Evolutionary conservation across 2,888 invertebrate genomes (phyloP).

Genomic region (Trachelus stipa): DNA sequence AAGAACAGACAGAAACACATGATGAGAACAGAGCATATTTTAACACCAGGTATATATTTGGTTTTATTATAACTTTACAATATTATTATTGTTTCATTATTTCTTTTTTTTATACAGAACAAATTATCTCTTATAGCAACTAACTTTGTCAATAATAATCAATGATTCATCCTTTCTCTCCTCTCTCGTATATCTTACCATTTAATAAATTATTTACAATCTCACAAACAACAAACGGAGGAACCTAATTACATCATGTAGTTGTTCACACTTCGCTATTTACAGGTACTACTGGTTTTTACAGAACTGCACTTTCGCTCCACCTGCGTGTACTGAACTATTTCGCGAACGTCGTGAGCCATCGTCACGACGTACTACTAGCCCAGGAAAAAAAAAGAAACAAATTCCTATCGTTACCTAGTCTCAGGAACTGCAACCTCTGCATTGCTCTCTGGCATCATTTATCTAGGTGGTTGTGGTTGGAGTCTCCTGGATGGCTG

Average conservation of each 20-base stretch:
- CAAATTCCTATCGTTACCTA: slow-evolving; percentile 56
- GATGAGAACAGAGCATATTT: slow-evolving; percentile 25
- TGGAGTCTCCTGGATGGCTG: slow-evolving; percentile 60
- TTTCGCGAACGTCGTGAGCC: background rate
- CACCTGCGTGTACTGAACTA: slow-evolving; percentile 1
- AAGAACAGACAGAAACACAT: background rate
- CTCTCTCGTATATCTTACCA: slow-evolving; percentile 50
- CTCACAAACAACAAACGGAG: slow-evolving; percentile 67
- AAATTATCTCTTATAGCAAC: slow-evolving; percentile 56
- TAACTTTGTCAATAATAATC: slow-evolving; percentile 60
- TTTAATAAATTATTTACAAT: slow-evolving; percentile 67
- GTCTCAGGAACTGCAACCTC: slow-evolving; percentile 64
- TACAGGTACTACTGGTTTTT: slow-evolving; percentile 65
- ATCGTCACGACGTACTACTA: slow-evolving; percentile 5
- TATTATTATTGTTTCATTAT: slow-evolving; percentile 57
- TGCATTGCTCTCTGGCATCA: slow-evolving; percentile 46
- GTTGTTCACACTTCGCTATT: slow-evolving; percentile 64
- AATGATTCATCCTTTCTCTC: slow-evolving; percentile 36
- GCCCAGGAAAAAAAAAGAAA: slow-evolving; percentile 32
- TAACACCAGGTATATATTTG: slow-evolving; percentile 65
- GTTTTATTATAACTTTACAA: slow-evolving; percentile 64
- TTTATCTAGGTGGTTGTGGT: slow-evolving; percentile 50
- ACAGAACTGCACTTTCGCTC: slow-evolving; percentile 48
- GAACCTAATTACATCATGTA: slow-evolving; percentile 66
- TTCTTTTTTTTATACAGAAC: slow-evolving; percentile 56